These are phyloP conservation scores for Catocala fraxini DNA, from an alignment of 2,888 invertebrate species.

Conservation along the genomic window DNA sequence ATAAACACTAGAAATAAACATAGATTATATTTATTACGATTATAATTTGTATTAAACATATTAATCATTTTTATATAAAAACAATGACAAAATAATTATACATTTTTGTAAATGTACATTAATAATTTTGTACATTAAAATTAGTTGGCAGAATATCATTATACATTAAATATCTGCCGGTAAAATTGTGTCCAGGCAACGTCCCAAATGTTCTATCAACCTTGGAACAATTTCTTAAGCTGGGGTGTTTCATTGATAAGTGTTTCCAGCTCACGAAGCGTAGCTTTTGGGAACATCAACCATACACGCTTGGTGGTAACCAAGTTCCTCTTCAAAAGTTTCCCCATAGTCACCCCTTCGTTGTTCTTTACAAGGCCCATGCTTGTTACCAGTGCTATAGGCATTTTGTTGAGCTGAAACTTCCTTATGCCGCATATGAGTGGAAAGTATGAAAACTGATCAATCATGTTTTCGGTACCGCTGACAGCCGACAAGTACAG, in stretches of 20 bases:
- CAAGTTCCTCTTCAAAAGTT: conserved; percentile 50
- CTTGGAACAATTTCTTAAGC: conserved; percentile 38
- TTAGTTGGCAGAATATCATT: conserved; percentile 37
- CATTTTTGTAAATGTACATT: no score
- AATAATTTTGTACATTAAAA: not conserved
- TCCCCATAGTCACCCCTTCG: conserved; percentile 56
- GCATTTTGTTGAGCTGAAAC: conserved; percentile 63
- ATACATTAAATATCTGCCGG: conserved; percentile 38
- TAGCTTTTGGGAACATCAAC: conserved; percentile 53
- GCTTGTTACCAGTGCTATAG: conserved; percentile 57
- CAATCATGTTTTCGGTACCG: conserved; percentile 65
- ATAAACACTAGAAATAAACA: no score
- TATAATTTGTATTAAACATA: not conserved
- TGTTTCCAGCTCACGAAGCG: conserved; percentile 38
- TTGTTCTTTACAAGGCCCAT: conserved; percentile 65
- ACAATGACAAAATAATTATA: no score
- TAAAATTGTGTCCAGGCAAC: conserved; percentile 22
- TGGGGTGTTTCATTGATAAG: conserved; percentile 43
- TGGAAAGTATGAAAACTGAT: conserved; percentile 65
- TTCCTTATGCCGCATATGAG: conserved; percentile 66
- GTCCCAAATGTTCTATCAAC: conserved; percentile 19
- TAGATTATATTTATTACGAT: not conserved
- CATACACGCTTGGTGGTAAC: conserved; percentile 50
- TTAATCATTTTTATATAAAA: not conserved
- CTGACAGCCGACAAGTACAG: conserved; percentile 65